These are phyloP conservation scores for Salmo trutta DNA, from an alignment of 2,797 vertebrate genomes.

Conservation along the genomic window DNA sequence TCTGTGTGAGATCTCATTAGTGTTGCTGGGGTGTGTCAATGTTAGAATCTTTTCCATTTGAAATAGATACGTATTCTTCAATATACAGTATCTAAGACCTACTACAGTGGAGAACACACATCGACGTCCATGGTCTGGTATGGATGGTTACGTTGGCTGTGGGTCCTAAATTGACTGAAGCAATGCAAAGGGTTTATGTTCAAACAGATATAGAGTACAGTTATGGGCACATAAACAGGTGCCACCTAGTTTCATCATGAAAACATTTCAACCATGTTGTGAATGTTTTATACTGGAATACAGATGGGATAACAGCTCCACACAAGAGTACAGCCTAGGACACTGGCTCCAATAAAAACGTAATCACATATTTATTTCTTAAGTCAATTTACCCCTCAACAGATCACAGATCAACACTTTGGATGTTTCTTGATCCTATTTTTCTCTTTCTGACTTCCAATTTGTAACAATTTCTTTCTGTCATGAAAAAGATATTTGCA, in stretches of 20 bases:
- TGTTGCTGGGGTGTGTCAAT: slow-evolving; percentile 39
- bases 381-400: too few relatives aligned
- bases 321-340: background rate
- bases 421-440: slow-evolving; percentile 27
- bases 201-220: background rate
- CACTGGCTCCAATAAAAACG: background rate
- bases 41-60: slow-evolving; percentile 22
- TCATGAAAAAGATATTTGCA: slow-evolving; percentile 35
- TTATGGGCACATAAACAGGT: too few relatives aligned
- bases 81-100: background rate
- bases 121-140: background rate
- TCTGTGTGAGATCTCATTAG: slow-evolving; percentile 50
- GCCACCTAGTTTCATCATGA: too few relatives aligned
- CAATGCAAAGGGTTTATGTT: background rate
- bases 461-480: slow-evolving; percentile 48
- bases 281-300: background rate
- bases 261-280: background rate
- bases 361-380: background rate
- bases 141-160: background rate
- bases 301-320: background rate
- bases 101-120: background rate
- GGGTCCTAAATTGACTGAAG: background rate
- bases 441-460: slow-evolving; percentile 31
- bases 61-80: slow-evolving; percentile 24
- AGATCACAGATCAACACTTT: background rate